Evolutionary conservation across 2,797 vertebrate species (phyloP).

Genomic region (Psittacula derbiana): DNA sequence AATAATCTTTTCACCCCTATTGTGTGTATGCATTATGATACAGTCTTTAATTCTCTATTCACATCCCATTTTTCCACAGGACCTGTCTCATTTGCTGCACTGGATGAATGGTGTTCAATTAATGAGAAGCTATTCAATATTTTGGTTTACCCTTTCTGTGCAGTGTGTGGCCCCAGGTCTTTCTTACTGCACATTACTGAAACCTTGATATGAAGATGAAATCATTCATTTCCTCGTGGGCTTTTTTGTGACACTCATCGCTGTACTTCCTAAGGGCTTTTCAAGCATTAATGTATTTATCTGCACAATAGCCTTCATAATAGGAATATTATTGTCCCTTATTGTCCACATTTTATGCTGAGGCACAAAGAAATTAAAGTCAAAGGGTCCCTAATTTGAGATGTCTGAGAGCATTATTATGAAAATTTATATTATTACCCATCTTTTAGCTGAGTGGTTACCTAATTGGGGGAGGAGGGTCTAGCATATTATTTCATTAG

Average conservation of each 20-base stretch:
- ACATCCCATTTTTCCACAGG: background rate
- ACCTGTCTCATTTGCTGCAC: background rate
- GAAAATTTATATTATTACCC: background rate
- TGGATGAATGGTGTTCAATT: background rate
- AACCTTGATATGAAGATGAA: constrained; percentile 37
- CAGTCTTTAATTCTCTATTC: constrained; percentile 35
- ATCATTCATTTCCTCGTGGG: background rate
- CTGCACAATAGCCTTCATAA: constrained; percentile 17
- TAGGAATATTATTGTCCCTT: constrained; percentile 12
- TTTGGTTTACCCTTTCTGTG: constrained; percentile 37
- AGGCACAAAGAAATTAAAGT: constrained; percentile 7
- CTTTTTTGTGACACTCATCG: background rate
- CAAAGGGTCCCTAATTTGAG: constrained; percentile 13
- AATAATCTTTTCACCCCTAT: background rate
- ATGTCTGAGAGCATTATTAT: background rate
- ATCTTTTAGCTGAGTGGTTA: background rate
- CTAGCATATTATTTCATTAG: constrained; percentile 3
- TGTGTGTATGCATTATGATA: background rate
- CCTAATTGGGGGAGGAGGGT: background rate
- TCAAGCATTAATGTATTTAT: constrained; percentile 37
- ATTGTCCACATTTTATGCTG: background rate
- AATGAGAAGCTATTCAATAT: background rate
- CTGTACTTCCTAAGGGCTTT: constrained; percentile 32
- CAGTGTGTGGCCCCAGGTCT: background rate
- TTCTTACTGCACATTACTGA: background rate